Base-by-base conservation (phyloP, 2,888 invertebrate species). In the Lydus trimaculatus region DNA sequence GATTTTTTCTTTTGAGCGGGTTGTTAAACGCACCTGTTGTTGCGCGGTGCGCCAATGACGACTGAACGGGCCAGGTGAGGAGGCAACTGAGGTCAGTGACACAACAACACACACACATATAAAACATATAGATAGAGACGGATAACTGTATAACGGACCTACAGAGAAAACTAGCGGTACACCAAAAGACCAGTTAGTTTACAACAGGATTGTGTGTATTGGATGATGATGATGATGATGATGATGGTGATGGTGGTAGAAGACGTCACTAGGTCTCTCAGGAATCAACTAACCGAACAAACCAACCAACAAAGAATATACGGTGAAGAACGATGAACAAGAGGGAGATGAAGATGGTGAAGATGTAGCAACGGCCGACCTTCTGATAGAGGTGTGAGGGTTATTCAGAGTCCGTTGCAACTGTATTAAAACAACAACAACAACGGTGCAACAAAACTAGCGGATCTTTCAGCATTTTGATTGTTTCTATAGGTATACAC, bases 1-100 rank as follows among this genome's bases (percentile, higher is more conserved):
- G 48, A 48, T 20, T 20, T 48, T 36, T 43, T 39, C 15, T 11
- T 48, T 20, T 20, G 58, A 68, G 70, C 70, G 73, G 73, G 75
- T 75, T 72, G 74, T 74, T 75, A 63, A 78, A 79, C 80, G 83
- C 84, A 85, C 84, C 84, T 85, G 84, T 84, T 83, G 83, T 83
- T 80, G 82, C 81, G 81, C 83, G 82, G 81, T 82, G 83, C 81
- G 80, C 80, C 80, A 79, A 80, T 81, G 81, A 48, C 48, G 48
- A 84, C 84, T 84, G 84, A 83, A 77, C 82, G 75, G 79, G 77
- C 84, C 84, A 84, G 84, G 84, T 84, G 84, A 84, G 84, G 82
- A 84, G 82, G 80, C 83, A 81, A 74, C 79, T 77, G 83, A 81
- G 84, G 85, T 85, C 84, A 84, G 80, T 84, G 84, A 84, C 84